Base-by-base conservation (phyloP, 2,888 invertebrate genomes). In the Agonum fuliginosum region DNA sequence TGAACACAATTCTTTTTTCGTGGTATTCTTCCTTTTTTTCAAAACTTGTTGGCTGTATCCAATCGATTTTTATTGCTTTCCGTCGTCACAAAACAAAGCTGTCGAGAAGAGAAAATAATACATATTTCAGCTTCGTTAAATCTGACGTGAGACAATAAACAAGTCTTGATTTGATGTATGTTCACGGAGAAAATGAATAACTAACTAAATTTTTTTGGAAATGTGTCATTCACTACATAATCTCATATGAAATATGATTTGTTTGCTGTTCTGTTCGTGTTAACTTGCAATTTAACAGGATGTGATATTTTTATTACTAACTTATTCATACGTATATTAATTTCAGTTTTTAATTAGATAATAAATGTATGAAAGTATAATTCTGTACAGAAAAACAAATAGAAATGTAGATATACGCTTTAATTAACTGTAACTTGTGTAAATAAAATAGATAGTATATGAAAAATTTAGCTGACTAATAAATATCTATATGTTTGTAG, bases 121-220 rank as follows among this genome's bases (percentile, higher is more conserved):
- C 62, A 62, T 62, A 62, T 62, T 62, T 62, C 19, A 62, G 62
- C 62, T 62, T 62, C 62, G 62, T 62, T 62, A 62, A 62, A 62
- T 62, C 62, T 62, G 62, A 62, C 62, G 62, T 37, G 62, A 62
- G 62, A 62, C 34, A 62, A 62, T 62, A 62, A 62, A 62, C 62
- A 30, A 62, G 62, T 17, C 34, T 54, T 54, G 54, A 54, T 54
- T 54, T 54, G 54, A 54, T 54, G 54, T 54, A 54, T 54, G 54
- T 54, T 54, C 54, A 54, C 24, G 22, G 24, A 2, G 54, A 54
- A 54, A 54, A 54, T 54, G 54, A 54, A 54, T 54, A 54, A 54
- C 54, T 54, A 54, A 54, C 54, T 54, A 22, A 22, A 24, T 54
- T 54, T 54, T n/a, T 24, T 54, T 54, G 5, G 22, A 54, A 24